A percentile compares a stretch with the other conserved stretches of the same genome.
phyloP scores from a whole-genome alignment of 2,113 vertebrate genomes.

The western clawed frog (Xenopus tropicalis) region DNA sequence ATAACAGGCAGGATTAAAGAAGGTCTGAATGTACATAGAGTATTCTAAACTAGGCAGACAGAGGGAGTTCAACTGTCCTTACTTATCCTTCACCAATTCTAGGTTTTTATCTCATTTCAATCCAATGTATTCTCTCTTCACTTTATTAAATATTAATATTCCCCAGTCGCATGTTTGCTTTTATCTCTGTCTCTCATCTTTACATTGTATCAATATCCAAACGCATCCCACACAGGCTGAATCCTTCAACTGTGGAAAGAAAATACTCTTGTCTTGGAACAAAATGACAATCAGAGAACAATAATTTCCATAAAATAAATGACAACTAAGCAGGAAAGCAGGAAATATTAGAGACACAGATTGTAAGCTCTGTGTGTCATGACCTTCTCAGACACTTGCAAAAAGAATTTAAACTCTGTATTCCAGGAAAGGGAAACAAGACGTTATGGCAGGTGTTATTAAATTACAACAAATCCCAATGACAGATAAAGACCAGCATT shows the following conservation, averaged over 20 bases:
- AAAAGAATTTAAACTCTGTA: too few relatives aligned
- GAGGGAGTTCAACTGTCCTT: slow-evolving; percentile 39
- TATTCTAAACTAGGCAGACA: slow-evolving; percentile 18
- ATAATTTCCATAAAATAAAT: slow-evolving; percentile 12
- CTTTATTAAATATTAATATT: slow-evolving; percentile 45
- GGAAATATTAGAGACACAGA: slow-evolving; percentile 8
- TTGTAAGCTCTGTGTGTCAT: neutral
- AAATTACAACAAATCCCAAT: too few relatives aligned
- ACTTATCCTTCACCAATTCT: slow-evolving; percentile 41
- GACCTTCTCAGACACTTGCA: neutral
- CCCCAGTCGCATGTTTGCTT: slow-evolving; percentile 36
- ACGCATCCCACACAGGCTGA: neutral
- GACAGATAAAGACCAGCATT: too few relatives aligned
- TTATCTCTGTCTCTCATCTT: slow-evolving; percentile 41
- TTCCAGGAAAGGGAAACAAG: too few relatives aligned
- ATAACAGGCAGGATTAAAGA: slow-evolving; percentile 41
- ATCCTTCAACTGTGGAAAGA: slow-evolving; percentile 11
- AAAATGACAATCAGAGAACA: slow-evolving; percentile 30
- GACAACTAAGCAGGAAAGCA: neutral
- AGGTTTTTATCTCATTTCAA: slow-evolving; percentile 41
- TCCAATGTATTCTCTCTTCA: slow-evolving; percentile 30
- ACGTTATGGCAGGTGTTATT: too few relatives aligned
- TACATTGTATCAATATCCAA: slow-evolving; percentile 42
- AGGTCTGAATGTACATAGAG: slow-evolving; percentile 29
- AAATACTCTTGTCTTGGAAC: slow-evolving; percentile 3